Conservation (phyloP, 2,797 vertebrate species). For the Hemitrygon akajei region DNA sequence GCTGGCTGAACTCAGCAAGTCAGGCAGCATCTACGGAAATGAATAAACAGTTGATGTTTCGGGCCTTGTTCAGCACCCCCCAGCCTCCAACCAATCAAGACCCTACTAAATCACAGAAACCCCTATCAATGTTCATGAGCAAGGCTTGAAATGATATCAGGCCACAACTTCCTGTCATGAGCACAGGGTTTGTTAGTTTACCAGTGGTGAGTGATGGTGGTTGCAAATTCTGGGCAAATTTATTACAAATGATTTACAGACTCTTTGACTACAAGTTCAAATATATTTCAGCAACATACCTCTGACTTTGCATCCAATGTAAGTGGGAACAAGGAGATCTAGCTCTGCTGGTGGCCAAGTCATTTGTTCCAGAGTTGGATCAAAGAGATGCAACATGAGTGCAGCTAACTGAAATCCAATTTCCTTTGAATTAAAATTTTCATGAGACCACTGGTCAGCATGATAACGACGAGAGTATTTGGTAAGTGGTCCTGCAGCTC, state of each 20-base stretch:
- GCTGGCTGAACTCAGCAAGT: too few relatives aligned
- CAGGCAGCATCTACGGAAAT: too few relatives aligned
- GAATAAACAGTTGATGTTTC: too few relatives aligned
- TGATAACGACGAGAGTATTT: slow-evolving; percentile 74
- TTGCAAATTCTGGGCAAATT: not conserved
- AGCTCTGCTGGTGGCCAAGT: slow-evolving; percentile 43
- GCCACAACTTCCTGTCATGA: too few relatives aligned
- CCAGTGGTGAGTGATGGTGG: too few relatives aligned
- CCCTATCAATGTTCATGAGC: too few relatives aligned
- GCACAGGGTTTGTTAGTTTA: too few relatives aligned
- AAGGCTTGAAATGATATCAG: too few relatives aligned
- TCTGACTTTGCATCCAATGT: slow-evolving; percentile 69
- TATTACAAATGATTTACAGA: not conserved
- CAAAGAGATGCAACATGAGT: slow-evolving; percentile 66
- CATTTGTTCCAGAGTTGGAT: slow-evolving; percentile 58
- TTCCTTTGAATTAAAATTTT: slow-evolving; percentile 74
- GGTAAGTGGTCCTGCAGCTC: slow-evolving; percentile 77
- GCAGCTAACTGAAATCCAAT: slow-evolving; percentile 75
- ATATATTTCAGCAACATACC: slow-evolving; percentile 53
- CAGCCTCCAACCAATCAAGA: too few relatives aligned
- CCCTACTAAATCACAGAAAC: too few relatives aligned
- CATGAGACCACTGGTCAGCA: slow-evolving; percentile 67
- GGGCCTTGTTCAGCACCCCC: too few relatives aligned
- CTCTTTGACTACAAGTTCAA: not conserved
- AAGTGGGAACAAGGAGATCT: slow-evolving; percentile 65